Evolutionary conservation across 2,888 invertebrate species (phyloP).

Genomic region (Andrena haemorrhoa): DNA sequence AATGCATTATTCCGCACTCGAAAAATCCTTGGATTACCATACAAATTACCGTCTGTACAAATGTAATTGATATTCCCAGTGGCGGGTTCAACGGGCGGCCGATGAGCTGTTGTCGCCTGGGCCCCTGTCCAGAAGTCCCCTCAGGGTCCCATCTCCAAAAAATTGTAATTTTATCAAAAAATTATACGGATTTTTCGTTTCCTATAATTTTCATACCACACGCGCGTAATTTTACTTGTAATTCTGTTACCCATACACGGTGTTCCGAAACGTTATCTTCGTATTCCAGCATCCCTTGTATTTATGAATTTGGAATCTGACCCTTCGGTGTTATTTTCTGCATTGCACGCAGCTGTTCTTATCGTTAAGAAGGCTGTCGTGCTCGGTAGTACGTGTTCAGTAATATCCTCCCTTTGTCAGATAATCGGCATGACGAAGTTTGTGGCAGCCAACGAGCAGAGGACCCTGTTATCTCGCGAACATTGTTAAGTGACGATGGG

Average conservation of each 20-base stretch:
- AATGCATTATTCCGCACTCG: constrained; percentile 25
- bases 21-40: constrained; percentile 37
- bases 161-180: too few species aligned
- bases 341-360: background rate
- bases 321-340: background rate
- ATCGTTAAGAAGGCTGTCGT: background rate
- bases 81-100: background rate
- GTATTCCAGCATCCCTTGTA: too few species aligned
- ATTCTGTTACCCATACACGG: too few species aligned
- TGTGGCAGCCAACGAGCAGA: background rate
- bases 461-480: background rate
- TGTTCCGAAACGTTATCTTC: too few species aligned
- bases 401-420: background rate
- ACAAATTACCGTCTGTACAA: constrained; percentile 3
- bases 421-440: background rate
- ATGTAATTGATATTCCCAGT: constrained; percentile 13
- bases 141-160: too few species aligned
- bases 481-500: background rate
- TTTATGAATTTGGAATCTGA: too few species aligned
- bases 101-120: too few species aligned
- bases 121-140: too few species aligned
- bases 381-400: too few species aligned
- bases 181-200: too few species aligned
- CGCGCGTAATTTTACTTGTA: too few species aligned
- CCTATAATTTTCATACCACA: too few species aligned